Evolutionary conservation across 1,140 invertebrate genomes (phyloP), one percentile per base, ranked within the genome.

Genomic region (Macrocentrus cingulum): DNA sequence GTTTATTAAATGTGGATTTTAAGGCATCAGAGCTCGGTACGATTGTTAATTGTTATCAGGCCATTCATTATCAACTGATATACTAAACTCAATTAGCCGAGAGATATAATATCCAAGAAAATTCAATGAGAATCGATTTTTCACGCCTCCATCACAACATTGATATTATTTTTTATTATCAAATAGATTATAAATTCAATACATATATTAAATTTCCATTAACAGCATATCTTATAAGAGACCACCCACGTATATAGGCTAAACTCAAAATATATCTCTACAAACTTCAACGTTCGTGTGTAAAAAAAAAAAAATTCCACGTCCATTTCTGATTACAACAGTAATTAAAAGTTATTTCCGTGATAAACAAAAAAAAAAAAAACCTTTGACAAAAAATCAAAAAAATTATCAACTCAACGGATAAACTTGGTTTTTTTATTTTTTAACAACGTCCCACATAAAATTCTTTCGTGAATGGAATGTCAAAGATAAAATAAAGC

Each of bases 21-120:
- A 58, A 58, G 20, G 4, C 25, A 25, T 19, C 44, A 19, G 20
- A 51, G 22, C 22, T 23, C 22, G 19, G 41, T 19, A 58, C 39
- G 22, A 36, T 51, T 48, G 45, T 58, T 51, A 58, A 58, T 58
- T 51, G 44, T 58, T 51, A 58, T 58, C 56, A 58, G 56, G 18
- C 29, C 25, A 58, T 58, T 44, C 46, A 58, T 58, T 58, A 58
- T n/a, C 48, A 13, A 46, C 7, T 22, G 41, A 58, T n/a, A 41
- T 29, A 16, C 23, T 51, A 51, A 58, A 58, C 19, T 29, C 48
- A 58, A 58, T 51, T 58, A 56, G 44, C 54, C 44, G 23, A 2
- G 32, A 34, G 54, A n/a, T n/a, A 8, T 25, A 7, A 48, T 48
- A 48, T 23, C 22, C 4, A 15, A 8, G 36, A 13, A 15, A 39